Percentiles rank a stretch among this genome's conserved stretches.
Evolutionary conservation across 2,797 vertebrate genomes (phyloP).

Genomic region (Bryconaethiops microstoma): DNA sequence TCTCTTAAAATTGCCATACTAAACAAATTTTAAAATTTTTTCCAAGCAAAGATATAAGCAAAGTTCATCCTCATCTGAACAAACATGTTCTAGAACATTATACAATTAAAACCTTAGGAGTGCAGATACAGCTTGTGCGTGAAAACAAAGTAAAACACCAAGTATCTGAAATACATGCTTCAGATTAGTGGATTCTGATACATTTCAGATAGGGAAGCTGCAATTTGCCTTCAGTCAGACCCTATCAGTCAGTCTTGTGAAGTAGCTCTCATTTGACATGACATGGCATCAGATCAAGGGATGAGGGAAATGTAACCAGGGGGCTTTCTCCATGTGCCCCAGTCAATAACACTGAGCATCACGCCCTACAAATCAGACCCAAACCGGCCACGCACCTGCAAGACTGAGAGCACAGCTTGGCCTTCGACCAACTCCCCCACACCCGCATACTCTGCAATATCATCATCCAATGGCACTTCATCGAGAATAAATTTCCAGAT

Average conservation of each 20-base stretch:
- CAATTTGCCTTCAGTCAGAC: conserved; percentile 26
- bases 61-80: no score
- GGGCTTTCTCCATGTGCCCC: conserved; percentile 38
- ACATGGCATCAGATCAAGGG: conserved; percentile 25
- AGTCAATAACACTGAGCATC: conserved; percentile 56
- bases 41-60: no score
- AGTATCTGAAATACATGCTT: not conserved
- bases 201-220: not conserved
- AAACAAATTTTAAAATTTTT: no score
- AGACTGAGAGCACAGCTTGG: conserved; percentile 15
- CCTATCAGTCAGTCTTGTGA: conserved; percentile 34
- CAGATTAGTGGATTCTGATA: not conserved
- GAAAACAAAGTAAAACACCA: not conserved
- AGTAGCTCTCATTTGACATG: conserved; percentile 30
- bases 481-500: conserved; percentile 43
- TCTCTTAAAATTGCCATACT: not conserved
- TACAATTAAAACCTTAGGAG: no score
- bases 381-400: conserved; percentile 18
- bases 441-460: conserved; percentile 30
- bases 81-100: no score
- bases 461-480: conserved; percentile 38
- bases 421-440: conserved; percentile 14
- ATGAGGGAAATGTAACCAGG: conserved; percentile 21
- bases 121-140: not conserved
- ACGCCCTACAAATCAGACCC: conserved; percentile 29